Conservation (phyloP, 2,113 vertebrate genomes). For the Lathamus discolor region DNA sequence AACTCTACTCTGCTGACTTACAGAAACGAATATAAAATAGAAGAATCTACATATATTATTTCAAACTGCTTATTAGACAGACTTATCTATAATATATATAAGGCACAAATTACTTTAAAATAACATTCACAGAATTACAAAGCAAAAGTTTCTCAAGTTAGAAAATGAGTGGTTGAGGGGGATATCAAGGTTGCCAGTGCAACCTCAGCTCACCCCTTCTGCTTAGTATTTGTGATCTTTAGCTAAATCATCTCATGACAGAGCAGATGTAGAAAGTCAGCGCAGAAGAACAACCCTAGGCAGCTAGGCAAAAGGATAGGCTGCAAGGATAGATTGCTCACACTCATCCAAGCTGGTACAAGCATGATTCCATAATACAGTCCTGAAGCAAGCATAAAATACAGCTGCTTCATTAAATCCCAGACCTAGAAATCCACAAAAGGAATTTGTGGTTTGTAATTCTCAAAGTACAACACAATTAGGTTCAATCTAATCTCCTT, state of each 20-base stretch:
- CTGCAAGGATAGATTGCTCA: background rate
- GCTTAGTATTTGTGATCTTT: background rate
- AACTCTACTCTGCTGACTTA: slow-evolving; percentile 60
- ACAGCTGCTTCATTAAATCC: background rate
- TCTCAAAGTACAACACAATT: background rate
- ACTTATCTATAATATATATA: slow-evolving; percentile 48
- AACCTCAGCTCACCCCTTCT: background rate
- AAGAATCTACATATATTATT: slow-evolving; percentile 64
- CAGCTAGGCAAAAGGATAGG: background rate
- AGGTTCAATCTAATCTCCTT: background rate
- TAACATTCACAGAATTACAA: background rate
- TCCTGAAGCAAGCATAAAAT: background rate
- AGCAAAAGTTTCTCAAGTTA: slow-evolving; percentile 16
- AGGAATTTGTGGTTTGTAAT: background rate
- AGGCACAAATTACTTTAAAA: slow-evolving; percentile 44
- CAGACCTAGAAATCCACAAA: background rate
- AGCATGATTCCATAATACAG: background rate
- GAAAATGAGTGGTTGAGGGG: background rate
- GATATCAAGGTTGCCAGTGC: background rate
- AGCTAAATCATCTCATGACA: background rate
- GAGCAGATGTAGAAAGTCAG: background rate
- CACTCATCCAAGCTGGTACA: background rate
- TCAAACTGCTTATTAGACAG: slow-evolving; percentile 36
- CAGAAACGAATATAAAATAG: slow-evolving; percentile 60
- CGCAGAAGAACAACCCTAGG: background rate